Percentiles rank a stretch among this genome's conserved stretches.
These are phyloP conservation scores for Sinohyriopsis cumingii DNA, from an alignment of 2,888 invertebrate genomes.

Conservation along the genomic window DNA sequence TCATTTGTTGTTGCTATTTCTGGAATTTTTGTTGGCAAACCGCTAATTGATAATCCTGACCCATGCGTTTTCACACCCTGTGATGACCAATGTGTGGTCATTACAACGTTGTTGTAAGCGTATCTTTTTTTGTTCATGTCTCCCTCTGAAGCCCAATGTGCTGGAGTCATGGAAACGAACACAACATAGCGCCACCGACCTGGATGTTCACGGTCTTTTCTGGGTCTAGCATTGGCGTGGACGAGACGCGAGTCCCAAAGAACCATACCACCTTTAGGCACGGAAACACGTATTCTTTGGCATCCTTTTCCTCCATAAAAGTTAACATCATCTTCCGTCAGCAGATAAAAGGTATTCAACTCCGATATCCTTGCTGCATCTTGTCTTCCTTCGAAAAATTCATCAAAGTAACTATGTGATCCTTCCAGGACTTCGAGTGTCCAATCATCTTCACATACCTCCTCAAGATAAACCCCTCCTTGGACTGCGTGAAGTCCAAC, in stretches of 20 bases:
- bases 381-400: conserved; percentile 21
- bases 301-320: conserved; percentile 28
- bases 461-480: conserved; percentile 41
- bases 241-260: conserved; percentile 51
- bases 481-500: conserved; percentile 49
- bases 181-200: conserved; percentile 45
- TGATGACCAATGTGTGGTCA: conserved; percentile 45
- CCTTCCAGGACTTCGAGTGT: conserved; percentile 42
- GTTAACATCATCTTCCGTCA: conserved; percentile 11
- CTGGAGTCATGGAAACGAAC: conserved; percentile 50
- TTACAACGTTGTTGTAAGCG: conserved; percentile 32
- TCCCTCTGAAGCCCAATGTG: conserved; percentile 35
- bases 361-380: not conserved
- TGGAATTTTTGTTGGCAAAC: conserved; percentile 21
- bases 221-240: conserved; percentile 43
- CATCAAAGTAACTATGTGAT: conserved; percentile 34
- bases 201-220: conserved; percentile 20
- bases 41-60: not conserved
- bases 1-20: conserved; percentile 39
- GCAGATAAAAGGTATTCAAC: too few species aligned
- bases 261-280: conserved; percentile 47
- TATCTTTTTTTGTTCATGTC: conserved; percentile 30
- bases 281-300: conserved; percentile 23
- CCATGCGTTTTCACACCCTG: conserved; percentile 15
- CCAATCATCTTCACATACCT: conserved; percentile 47